Conservation (phyloP, 1,140 invertebrate genomes). For the Panonychus citri region DNA sequence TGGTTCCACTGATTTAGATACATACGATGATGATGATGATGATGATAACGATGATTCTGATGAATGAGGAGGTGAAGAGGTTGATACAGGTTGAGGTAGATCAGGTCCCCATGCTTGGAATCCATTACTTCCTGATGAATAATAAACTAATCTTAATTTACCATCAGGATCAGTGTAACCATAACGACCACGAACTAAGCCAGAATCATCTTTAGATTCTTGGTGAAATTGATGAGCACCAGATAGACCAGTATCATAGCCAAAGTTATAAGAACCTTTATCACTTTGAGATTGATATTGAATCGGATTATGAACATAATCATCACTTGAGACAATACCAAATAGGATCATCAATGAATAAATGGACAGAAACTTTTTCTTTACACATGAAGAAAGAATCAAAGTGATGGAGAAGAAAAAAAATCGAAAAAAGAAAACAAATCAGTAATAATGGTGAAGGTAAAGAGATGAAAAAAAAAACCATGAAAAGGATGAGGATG, state of each 20-base stretch:
- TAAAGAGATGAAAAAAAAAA: too few relatives aligned
- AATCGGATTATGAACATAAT: slow-evolving; percentile 9
- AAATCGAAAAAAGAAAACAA: too few relatives aligned
- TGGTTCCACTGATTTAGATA: background rate
- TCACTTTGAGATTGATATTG: slow-evolving; percentile 14
- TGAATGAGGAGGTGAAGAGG: background rate
- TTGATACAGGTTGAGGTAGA: background rate
- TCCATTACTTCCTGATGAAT: slow-evolving; percentile 46
- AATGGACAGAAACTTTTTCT: too few relatives aligned
- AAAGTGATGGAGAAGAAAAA: too few relatives aligned
- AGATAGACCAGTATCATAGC: slow-evolving; percentile 54
- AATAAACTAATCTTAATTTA: slow-evolving; percentile 61
- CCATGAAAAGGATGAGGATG: too few relatives aligned
- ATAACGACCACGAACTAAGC: slow-evolving; percentile 63
- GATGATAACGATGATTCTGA: too few relatives aligned
- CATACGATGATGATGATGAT: too few relatives aligned
- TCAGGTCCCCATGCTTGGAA: slow-evolving; percentile 5
- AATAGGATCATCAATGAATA: too few relatives aligned
- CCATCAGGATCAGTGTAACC: slow-evolving; percentile 68
- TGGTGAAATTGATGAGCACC: slow-evolving; percentile 55
- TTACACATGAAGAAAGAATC: too few relatives aligned
- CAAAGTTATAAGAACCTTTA: slow-evolving; percentile 63
- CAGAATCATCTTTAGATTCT: slow-evolving; percentile 58
- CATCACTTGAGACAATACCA: background rate
- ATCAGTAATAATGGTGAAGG: too few relatives aligned